Conservation (phyloP, 2,888 invertebrate genomes). For the Heteropelma amictum region DNA sequence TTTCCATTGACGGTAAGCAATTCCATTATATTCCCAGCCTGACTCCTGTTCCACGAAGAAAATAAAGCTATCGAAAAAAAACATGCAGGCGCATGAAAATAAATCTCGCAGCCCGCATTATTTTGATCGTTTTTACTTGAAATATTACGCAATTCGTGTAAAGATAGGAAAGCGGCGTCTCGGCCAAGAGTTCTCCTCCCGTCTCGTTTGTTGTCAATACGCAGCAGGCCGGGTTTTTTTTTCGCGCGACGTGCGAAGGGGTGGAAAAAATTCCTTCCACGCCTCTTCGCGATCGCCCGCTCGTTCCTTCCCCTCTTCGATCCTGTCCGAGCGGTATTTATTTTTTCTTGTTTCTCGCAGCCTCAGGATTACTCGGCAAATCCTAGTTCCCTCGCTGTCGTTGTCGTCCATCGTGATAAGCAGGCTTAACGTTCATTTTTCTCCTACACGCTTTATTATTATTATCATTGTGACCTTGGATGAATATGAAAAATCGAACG, state of each 20-base stretch:
- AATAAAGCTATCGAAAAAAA: too few species aligned
- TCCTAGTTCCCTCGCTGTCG: too few species aligned
- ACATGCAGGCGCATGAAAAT: background rate
- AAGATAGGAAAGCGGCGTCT: background rate
- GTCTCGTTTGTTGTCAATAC: slow-evolving; percentile 54
- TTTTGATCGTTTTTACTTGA: slow-evolving; percentile 5
- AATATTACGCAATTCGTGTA: slow-evolving; percentile 12
- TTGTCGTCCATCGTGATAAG: too few species aligned
- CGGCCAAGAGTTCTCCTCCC: background rate
- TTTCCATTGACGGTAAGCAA: slow-evolving; percentile 66
- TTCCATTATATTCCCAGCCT: too few species aligned
- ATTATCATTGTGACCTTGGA: too few species aligned
- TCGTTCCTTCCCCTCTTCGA: background rate
- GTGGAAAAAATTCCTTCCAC: slow-evolving; percentile 25
- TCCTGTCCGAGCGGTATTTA: background rate
- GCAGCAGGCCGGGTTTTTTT: slow-evolving; percentile 18
- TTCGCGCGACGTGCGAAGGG: slow-evolving; percentile 25
- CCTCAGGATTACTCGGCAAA: too few species aligned
- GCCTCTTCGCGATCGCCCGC: slow-evolving; percentile 33
- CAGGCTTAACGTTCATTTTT: too few species aligned
- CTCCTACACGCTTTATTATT: too few species aligned
- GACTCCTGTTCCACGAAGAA: too few species aligned
- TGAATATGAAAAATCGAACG: too few species aligned
- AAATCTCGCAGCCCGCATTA: background rate
- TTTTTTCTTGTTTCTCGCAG: background rate